Evolutionary conservation across 2,888 invertebrate genomes (phyloP), one percentile per base, ranked within the genome.

Genomic region (Sminthurinus aureus): DNA sequence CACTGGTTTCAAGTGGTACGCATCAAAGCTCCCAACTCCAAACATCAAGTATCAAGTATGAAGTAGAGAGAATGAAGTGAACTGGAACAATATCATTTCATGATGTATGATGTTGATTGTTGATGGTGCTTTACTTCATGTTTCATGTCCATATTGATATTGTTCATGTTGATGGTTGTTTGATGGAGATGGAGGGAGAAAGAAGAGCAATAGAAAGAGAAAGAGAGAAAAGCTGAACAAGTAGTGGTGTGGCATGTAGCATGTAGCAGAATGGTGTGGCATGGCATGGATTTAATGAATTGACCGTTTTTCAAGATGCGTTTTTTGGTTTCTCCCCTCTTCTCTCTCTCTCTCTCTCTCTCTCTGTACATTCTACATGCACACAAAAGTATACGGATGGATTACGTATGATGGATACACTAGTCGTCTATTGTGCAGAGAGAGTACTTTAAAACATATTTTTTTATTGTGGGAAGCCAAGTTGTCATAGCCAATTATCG

Each of bases 401-500:
- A n/a, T n/a, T n/a, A n/a, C n/a, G n/a, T n/a, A n/a, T n/a, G n/a
- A n/a, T n/a, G n/a, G n/a, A n/a, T 67, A 67, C 13, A 12, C 22
- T 69, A 69, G n/a, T 15, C 22, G 22, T 24, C 71, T 71, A 22
- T 84, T 84, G 84, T 81, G 84, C 84, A 84, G 79, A 84, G 79
- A 66, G 66, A 77, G 82, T 85, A 84, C 82, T 71, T 71, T 24
- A 79, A 83, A 85, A 81, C 82, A 67, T 26, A 22, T 22, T 69
- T 84, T 84, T 85, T 88, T 87, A 87, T 87, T 87, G 86, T 87
- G 86, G 84, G 86, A 85, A 83, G 82, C 84, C 84, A 85, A 87
- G 85, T 87, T 89, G 88, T 89, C 88, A 88, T 87, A 87, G 86
- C 88, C 88, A 89, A 89, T 89, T 89, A 89, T 87, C 88, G 85